phyloP scores from a whole-genome alignment of 2,888 invertebrate species.

The Acleris holmiana region DNA sequence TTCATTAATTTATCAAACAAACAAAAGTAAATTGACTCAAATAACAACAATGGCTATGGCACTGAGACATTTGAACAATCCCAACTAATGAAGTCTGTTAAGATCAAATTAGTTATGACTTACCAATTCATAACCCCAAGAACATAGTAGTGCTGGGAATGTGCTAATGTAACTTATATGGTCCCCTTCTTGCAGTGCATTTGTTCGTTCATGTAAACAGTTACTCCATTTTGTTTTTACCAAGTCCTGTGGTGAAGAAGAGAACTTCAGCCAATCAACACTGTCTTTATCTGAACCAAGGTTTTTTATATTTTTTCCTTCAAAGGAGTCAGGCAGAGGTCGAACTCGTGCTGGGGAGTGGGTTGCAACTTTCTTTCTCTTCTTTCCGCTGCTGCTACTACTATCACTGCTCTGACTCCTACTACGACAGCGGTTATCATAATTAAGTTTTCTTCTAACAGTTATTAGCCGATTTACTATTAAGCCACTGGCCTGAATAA shows the following conservation, averaged over 20 bases:
- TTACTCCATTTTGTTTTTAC: conserved; percentile 6
- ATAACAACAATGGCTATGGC: too few species aligned
- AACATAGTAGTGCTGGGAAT: not conserved
- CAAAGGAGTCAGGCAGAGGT: conserved; percentile 16
- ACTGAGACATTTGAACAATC: too few species aligned
- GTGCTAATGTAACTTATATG: not conserved
- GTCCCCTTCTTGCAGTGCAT: conserved; percentile 5
- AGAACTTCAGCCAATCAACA: not conserved
- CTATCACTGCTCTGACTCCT: conserved; percentile 8
- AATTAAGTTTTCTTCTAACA: not conserved
- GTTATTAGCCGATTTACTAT: conserved; percentile 6
- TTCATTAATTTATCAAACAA: too few species aligned
- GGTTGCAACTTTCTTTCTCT: not conserved
- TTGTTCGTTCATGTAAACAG: conserved; percentile 5
- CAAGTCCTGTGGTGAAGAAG: conserved; percentile 5
- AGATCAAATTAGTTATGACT: conserved; percentile 1
- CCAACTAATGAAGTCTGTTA: not conserved
- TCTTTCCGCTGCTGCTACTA: conserved; percentile 8
- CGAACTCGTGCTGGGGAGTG: conserved; percentile 5
- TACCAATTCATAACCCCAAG: conserved; percentile 13
- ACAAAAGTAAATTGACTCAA: too few species aligned
- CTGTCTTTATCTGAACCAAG: not conserved
- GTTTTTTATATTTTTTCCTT: not conserved
- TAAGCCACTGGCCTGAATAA: conserved; percentile 13
- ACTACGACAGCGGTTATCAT: not conserved